A percentile compares a stretch with the other conserved stretches of the same genome.
These are phyloP conservation scores for Drosophila mettleri DNA, from an alignment of 2,888 invertebrate species.

Conservation along the genomic window DNA sequence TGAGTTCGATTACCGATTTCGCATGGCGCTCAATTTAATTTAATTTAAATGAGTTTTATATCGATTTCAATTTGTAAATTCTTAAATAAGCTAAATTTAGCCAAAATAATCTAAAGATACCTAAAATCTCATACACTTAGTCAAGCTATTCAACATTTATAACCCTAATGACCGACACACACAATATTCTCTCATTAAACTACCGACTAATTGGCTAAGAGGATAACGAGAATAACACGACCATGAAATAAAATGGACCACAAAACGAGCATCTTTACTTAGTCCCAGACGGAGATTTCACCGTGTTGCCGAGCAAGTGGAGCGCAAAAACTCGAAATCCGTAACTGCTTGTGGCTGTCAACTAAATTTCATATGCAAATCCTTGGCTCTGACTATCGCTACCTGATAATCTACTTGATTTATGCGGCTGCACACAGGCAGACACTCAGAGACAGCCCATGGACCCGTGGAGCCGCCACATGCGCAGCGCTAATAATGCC, in stretches of 20 bases:
- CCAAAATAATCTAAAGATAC: neutral
- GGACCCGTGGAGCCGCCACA: constrained; percentile 19
- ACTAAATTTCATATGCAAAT: constrained; percentile 80
- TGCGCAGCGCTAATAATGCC: constrained; percentile 62
- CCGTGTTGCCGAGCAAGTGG: constrained; percentile 7
- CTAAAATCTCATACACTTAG: constrained; percentile 5
- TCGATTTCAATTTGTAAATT: neutral
- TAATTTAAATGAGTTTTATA: neutral
- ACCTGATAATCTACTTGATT: constrained; percentile 77
- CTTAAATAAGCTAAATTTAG: neutral
- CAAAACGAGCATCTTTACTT: constrained; percentile 18
- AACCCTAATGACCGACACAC: constrained; percentile 19
- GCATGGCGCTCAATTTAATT: constrained; percentile 7
- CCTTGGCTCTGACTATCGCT: constrained; percentile 72
- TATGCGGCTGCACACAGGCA: constrained; percentile 66
- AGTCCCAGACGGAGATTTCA: constrained; percentile 11
- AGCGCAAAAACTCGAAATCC: constrained; percentile 36
- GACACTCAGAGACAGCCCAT: constrained; percentile 10
- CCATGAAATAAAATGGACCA: constrained; percentile 13
- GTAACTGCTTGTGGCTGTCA: constrained; percentile 69
- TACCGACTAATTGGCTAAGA: constrained; percentile 46
- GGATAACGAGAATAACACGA: constrained; percentile 37
- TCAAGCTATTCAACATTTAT: constrained; percentile 30
- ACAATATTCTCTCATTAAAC: constrained; percentile 39
- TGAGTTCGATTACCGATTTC: neutral